Evolutionary conservation across 2,888 invertebrate genomes (phyloP).

Genomic region (Serripes groenlandicus): DNA sequence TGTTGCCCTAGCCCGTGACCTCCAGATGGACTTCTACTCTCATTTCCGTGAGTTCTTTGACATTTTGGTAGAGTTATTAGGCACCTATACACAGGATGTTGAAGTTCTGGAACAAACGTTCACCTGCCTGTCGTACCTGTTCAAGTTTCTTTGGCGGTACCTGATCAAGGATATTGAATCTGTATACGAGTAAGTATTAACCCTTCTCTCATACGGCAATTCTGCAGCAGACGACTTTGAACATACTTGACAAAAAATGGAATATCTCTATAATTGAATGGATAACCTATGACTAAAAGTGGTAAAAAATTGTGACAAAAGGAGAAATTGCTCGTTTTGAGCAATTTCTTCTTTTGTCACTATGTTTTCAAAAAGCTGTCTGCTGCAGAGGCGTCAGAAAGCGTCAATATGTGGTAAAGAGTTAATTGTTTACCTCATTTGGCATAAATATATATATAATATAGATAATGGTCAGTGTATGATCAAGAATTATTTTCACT

Average conservation of each 20-base stretch:
- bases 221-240: too few relatives aligned
- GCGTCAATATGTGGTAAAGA: too few relatives aligned
- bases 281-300: too few relatives aligned
- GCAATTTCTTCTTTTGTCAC: neutral
- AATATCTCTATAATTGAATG: too few relatives aligned
- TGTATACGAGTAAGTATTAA: conserved; percentile 89
- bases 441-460: too few relatives aligned
- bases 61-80: conserved; percentile 90
- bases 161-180: conserved; percentile 92
- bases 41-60: conserved; percentile 93
- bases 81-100: conserved; percentile 91
- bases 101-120: conserved; percentile 95
- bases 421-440: too few relatives aligned
- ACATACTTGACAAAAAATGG: too few relatives aligned
- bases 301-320: neutral
- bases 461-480: too few relatives aligned
- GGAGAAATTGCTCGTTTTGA: neutral
- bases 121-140: conserved; percentile 94
- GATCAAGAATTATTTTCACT: too few relatives aligned
- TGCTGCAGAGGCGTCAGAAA: too few relatives aligned
- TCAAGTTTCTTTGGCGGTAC: conserved; percentile 95
- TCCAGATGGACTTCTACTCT: conserved; percentile 95
- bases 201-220: too few relatives aligned
- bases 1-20: conserved; percentile 94
- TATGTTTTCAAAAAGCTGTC: neutral